These are phyloP conservation scores for Macrosteles quadrilineatus DNA, from an alignment of 1,140 invertebrate species.

Conservation along the genomic window DNA sequence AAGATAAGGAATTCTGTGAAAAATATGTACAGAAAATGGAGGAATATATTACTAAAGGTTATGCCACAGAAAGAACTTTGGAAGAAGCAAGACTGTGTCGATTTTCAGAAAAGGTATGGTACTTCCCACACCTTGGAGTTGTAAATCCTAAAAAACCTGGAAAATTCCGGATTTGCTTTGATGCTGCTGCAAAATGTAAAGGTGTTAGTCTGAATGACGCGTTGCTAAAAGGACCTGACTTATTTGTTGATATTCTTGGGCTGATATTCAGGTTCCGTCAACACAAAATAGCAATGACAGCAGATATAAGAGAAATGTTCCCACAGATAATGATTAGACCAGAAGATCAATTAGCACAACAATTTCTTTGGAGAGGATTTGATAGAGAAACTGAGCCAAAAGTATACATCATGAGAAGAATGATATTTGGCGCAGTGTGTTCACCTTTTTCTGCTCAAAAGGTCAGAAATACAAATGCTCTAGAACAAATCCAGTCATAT, in stretches of 20 bases:
- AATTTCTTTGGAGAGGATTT: conserved; percentile 42
- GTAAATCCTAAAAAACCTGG: no score
- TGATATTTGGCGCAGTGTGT: conserved; percentile 37
- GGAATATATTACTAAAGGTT: no score
- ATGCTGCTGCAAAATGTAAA: no score
- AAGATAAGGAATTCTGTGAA: no score
- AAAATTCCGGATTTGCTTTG: background rate
- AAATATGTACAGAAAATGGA: no score
- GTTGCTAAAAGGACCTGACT: no score
- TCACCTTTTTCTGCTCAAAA: conserved; percentile 36
- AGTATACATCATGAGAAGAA: conserved; percentile 38
- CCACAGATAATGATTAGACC: conserved; percentile 43
- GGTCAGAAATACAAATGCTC: conserved; percentile 5
- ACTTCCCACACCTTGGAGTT: no score
- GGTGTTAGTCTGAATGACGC: no score
- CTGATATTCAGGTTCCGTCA: conserved; percentile 46
- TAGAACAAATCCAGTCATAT: background rate
- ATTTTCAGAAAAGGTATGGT: no score
- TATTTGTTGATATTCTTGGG: conserved; percentile 38
- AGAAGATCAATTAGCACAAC: conserved; percentile 42
- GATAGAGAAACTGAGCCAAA: background rate
- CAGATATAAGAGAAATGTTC: conserved; percentile 50
- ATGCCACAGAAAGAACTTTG: no score
- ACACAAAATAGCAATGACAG: conserved; percentile 45
- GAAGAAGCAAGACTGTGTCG: no score